A percentile compares a stretch with the other conserved stretches of the same genome.
Conservation (phyloP, 2,113 vertebrate genomes). For the Acrocephalus arundinaceus region DNA sequence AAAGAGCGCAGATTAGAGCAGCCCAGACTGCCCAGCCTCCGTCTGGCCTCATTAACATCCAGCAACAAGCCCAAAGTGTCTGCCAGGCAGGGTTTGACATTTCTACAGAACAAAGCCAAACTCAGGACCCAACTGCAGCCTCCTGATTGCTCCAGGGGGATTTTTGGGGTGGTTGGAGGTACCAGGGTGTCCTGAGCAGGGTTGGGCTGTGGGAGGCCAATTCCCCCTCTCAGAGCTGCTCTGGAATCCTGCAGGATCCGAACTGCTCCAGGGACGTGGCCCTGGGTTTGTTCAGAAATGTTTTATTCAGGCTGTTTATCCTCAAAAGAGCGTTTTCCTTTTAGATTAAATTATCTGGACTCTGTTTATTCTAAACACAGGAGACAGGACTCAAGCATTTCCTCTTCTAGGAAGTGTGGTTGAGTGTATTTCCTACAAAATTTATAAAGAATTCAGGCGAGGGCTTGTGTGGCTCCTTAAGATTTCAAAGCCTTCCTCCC, state of each 20-base stretch:
- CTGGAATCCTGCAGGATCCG: constrained; percentile 4
- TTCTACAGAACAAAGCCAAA: neutral
- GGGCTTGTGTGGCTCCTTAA: neutral
- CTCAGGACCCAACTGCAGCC: neutral
- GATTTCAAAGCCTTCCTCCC: neutral
- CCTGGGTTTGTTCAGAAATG: neutral
- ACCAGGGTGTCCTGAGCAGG: neutral
- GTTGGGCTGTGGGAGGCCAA: neutral
- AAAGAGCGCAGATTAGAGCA: neutral
- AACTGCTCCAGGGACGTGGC: neutral
- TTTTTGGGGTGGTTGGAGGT: neutral
- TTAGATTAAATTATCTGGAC: constrained; percentile 63
- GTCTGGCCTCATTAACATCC: neutral
- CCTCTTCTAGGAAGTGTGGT: constrained; percentile 28
- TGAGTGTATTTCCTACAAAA: constrained; percentile 32
- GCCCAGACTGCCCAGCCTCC: neutral
- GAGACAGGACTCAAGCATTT: constrained; percentile 36
- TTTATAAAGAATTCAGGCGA: constrained; percentile 26
- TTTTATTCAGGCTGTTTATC: constrained; percentile 66
- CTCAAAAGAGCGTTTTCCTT: constrained; percentile 45
- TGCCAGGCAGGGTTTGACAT: neutral
- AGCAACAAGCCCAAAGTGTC: neutral
- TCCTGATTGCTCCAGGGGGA: rapidly evolving
- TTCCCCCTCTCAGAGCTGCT: neutral
- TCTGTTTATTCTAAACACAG: constrained; percentile 62